Conservation (phyloP, 2,888 invertebrate species). For the Leucania comma region DNA sequence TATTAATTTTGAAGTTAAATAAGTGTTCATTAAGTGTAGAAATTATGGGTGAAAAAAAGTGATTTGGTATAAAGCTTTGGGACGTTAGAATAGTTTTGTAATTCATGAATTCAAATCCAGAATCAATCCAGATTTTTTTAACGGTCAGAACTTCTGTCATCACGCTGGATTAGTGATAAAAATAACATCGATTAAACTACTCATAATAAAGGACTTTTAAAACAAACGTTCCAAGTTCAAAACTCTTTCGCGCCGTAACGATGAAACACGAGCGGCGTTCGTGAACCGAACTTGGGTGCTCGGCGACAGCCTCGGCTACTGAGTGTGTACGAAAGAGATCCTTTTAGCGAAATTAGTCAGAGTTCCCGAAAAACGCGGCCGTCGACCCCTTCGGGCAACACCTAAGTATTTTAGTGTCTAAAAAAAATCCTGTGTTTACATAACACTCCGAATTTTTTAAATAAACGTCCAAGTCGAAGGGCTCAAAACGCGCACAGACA, state of each 20-base stretch:
- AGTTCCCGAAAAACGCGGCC: slow-evolving; percentile 88
- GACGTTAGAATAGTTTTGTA: neutral
- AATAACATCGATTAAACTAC: slow-evolving; percentile 24
- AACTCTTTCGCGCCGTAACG: slow-evolving; percentile 75
- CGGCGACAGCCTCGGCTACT: slow-evolving; percentile 75
- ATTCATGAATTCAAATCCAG: slow-evolving; percentile 12
- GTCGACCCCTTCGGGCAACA: slow-evolving; percentile 85
- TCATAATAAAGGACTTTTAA: slow-evolving; percentile 43
- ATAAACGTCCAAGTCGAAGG: slow-evolving; percentile 84
- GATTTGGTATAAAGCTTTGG: neutral
- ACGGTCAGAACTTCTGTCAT: neutral
- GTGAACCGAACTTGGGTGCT: slow-evolving; percentile 62
- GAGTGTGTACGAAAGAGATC: slow-evolving; percentile 77
- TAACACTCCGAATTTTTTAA: slow-evolving; percentile 88
- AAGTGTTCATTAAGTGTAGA: neutral
- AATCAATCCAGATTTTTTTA: slow-evolving; percentile 1
- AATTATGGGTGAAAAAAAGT: slow-evolving; percentile 6
- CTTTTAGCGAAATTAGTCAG: slow-evolving; percentile 88
- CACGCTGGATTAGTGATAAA: slow-evolving; percentile 12
- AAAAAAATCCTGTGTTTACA: slow-evolving; percentile 88
- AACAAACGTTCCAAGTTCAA: slow-evolving; percentile 66
- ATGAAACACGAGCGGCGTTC: slow-evolving; percentile 68
- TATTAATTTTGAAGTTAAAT: neutral
- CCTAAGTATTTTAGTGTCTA: slow-evolving; percentile 87
- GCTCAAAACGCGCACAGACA: slow-evolving; percentile 83